Evolutionary conservation across 2,797 vertebrate genomes (phyloP).

Genomic region (Onychomys arenicola): DNA sequence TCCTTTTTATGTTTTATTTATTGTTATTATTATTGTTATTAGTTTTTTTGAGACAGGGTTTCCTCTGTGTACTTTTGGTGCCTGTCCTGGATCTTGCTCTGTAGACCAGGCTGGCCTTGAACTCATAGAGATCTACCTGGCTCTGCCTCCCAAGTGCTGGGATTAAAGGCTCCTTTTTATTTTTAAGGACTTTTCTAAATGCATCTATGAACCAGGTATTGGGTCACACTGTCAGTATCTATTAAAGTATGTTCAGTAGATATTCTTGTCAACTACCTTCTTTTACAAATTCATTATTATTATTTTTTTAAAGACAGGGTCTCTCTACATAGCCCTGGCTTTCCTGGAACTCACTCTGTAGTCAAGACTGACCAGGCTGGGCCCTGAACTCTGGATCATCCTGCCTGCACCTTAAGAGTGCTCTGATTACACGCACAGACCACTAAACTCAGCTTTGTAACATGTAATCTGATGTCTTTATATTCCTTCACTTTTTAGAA

Average conservation of each 20-base stretch:
- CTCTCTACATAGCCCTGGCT: neutral
- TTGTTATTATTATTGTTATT: too few relatives aligned
- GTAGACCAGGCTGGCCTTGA: too few relatives aligned
- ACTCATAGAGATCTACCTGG: too few relatives aligned
- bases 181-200: slow-evolving; percentile 23
- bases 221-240: neutral
- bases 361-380: neutral
- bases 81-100: too few relatives aligned
- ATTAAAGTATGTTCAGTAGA: slow-evolving; percentile 17
- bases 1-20: neutral
- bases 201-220: neutral
- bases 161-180: neutral
- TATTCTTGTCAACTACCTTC: slow-evolving; percentile 32
- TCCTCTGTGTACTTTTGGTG: too few relatives aligned
- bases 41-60: too few relatives aligned
- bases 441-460: neutral
- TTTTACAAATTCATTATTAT: slow-evolving; percentile 10
- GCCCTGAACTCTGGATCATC: neutral
- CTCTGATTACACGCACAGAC: neutral
- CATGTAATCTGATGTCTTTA: slow-evolving; percentile 4
- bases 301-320: neutral
- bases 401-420: neutral
- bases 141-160: too few relatives aligned
- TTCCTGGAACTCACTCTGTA: neutral
- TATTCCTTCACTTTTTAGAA: slow-evolving; percentile 30